Conservation (phyloP, 1,140 invertebrate species). For the Calliphora vicina region DNA sequence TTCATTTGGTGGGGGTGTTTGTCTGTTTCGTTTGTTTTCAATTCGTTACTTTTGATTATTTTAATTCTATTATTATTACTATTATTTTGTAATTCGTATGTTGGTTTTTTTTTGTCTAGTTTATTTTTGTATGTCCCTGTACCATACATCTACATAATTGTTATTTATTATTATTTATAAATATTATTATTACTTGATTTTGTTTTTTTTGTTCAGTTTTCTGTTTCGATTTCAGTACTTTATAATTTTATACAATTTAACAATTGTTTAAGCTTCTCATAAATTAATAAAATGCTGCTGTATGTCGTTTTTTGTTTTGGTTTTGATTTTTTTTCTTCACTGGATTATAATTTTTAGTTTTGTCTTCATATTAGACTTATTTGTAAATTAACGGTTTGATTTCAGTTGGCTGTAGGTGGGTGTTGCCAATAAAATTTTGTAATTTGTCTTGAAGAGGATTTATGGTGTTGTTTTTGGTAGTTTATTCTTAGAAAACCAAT, state of each 20-base stretch:
- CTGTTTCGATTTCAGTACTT: not conserved
- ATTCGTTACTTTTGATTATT: slow-evolving; percentile 12
- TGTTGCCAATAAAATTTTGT: slow-evolving; percentile 9
- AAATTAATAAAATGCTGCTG: slow-evolving; percentile 34
- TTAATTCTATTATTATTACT: slow-evolving; percentile 1
- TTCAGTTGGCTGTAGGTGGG: slow-evolving; percentile 20
- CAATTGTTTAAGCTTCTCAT: slow-evolving; percentile 34
- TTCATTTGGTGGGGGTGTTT: not conserved
- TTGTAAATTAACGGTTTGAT: not conserved
- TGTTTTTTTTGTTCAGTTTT: not conserved
- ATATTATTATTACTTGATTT: slow-evolving; percentile 6
- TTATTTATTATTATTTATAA: slow-evolving; percentile 12
- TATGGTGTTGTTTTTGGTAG: not conserved
- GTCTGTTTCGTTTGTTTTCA: not conserved
- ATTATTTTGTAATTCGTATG: slow-evolving; percentile 13
- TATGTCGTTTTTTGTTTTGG: not conserved
- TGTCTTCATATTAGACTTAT: not conserved
- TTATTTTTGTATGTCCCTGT: not conserved
- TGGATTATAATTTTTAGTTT: not conserved
- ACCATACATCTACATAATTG: not conserved
- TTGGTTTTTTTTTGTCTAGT: no score
- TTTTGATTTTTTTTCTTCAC: not conserved
- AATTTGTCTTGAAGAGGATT: slow-evolving; percentile 34
- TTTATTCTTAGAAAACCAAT: slow-evolving; percentile 5
- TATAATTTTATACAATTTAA: slow-evolving; percentile 34